These are phyloP conservation scores for Anthonomus grandis DNA, from an alignment of 1,140 invertebrate genomes.

Conservation along the genomic window DNA sequence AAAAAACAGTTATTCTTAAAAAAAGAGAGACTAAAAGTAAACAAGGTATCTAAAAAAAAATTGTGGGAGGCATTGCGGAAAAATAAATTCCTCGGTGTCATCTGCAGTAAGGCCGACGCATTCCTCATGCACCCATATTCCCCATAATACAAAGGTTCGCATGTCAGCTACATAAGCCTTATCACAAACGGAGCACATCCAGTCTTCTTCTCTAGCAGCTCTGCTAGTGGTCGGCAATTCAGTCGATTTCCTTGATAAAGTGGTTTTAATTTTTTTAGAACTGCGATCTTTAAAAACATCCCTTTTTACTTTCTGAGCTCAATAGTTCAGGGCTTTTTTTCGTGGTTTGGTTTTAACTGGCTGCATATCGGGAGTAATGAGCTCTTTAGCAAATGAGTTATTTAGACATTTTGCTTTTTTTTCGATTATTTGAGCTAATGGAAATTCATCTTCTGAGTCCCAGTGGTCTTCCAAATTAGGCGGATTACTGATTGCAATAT, in stretches of 20 bases:
- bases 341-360: no score
- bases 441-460: conserved; percentile 14
- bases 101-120: no score
- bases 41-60: not conserved
- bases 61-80: not conserved
- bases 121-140: no score
- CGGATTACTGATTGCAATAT: conserved; percentile 5
- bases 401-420: conserved; percentile 12
- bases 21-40: conserved; percentile 6
- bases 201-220: conserved; percentile 1
- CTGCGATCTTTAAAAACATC: conserved; percentile 8
- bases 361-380: no score
- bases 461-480: conserved; percentile 6
- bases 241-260: no score
- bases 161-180: no score
- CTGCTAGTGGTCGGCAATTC: conserved; percentile 3
- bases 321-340: no score
- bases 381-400: conserved; percentile 9
- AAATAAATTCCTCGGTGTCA: conserved; percentile 15
- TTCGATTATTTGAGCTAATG: no score
- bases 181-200: conserved; percentile 10
- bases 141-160: conserved; percentile 10
- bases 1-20: conserved; percentile 3
- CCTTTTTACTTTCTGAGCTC: no score
- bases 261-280: conserved; percentile 15